Conservation (phyloP, 1,140 invertebrate species). For the Pseudomyrmex gracilis region DNA sequence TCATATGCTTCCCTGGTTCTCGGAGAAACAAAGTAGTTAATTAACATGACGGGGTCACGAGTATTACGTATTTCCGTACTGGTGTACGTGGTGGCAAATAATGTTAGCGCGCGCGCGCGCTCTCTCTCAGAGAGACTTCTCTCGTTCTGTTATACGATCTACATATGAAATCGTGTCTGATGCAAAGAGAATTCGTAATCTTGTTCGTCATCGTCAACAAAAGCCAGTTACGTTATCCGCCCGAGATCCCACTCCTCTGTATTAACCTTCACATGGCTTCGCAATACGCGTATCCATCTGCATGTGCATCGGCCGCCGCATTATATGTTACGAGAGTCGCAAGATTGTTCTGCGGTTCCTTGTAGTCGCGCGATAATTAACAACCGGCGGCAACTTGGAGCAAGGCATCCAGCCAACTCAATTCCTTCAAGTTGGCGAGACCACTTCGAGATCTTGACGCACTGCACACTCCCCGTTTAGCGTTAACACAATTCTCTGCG, state of each 20-base stretch:
- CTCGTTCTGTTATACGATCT: constrained; percentile 11
- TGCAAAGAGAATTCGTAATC: constrained; percentile 57
- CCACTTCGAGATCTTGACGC: constrained; percentile 38
- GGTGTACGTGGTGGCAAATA: constrained; percentile 24
- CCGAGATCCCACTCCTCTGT: background rate
- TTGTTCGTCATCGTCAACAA: constrained; percentile 36
- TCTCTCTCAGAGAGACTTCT: background rate
- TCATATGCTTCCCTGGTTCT: background rate
- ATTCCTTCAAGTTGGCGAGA: background rate
- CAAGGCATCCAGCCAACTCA: background rate
- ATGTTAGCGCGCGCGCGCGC: background rate
- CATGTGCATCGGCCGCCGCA: background rate
- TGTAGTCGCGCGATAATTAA: constrained; percentile 45
- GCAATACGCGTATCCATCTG: background rate
- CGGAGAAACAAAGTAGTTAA: constrained; percentile 42
- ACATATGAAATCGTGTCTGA: constrained; percentile 47
- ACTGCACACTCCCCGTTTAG: constrained; percentile 21
- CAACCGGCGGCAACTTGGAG: constrained; percentile 15
- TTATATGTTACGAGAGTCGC: constrained; percentile 6
- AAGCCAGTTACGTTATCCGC: constrained; percentile 24
- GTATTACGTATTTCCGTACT: constrained; percentile 23
- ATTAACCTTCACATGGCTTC: background rate
- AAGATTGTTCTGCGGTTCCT: constrained; percentile 31
- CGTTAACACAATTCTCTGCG: constrained; percentile 27
- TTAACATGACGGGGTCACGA: background rate